A percentile compares a stretch with the other conserved stretches of the same genome.
Conservation (phyloP, 1,140 invertebrate species). For the Halesus radiatus region DNA sequence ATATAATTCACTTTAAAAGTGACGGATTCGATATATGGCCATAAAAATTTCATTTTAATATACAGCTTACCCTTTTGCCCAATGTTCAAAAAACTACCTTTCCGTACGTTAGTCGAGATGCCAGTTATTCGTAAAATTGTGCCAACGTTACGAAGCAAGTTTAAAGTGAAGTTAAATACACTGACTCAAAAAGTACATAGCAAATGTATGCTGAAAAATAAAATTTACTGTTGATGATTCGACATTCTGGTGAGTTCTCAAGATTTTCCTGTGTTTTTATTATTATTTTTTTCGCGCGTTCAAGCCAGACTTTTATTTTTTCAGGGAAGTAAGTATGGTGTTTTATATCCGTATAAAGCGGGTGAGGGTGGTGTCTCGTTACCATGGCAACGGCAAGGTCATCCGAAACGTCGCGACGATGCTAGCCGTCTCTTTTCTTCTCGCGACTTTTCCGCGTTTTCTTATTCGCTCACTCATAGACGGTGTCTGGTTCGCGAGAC, state of each 20-base stretch:
- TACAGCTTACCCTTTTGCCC: no score
- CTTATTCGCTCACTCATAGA: neutral
- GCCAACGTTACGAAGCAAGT: neutral
- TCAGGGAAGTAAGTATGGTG: slow-evolving; percentile 15
- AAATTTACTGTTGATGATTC: neutral
- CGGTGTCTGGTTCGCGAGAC: slow-evolving; percentile 1
- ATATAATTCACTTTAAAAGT: no score
- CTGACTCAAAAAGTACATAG: neutral
- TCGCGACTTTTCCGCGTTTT: neutral
- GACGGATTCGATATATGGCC: no score
- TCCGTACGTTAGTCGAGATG: no score
- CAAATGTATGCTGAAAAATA: neutral
- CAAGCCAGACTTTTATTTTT: slow-evolving; percentile 14
- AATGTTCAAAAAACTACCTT: no score
- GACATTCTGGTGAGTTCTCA: neutral
- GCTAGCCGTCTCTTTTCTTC: slow-evolving; percentile 21
- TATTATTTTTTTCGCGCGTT: neutral
- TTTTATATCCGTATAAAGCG: slow-evolving; percentile 16
- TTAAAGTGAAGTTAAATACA: neutral
- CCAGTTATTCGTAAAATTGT: slow-evolving; percentile 23
- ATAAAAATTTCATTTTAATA: no score
- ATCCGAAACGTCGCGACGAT: slow-evolving; percentile 49
- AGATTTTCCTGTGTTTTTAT: neutral
- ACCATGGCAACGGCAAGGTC: slow-evolving; percentile 55
- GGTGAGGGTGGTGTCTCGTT: slow-evolving; percentile 42